phyloP scores from a whole-genome alignment of 2,797 vertebrate genomes.

The Nothura maculosa region DNA sequence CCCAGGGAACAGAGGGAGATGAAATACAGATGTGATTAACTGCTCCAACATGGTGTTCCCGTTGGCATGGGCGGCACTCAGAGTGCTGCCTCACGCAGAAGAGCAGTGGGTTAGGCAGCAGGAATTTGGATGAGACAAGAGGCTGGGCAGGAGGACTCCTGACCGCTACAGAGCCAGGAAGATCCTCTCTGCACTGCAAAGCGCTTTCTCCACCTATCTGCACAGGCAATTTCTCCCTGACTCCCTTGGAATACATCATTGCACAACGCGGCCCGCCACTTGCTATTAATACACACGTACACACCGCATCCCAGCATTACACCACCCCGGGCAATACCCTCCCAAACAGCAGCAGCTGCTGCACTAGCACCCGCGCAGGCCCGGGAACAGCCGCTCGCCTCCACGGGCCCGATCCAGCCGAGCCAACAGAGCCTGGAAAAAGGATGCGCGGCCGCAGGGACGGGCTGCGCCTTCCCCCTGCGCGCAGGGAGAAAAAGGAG shows the following conservation, averaged over 20 bases:
- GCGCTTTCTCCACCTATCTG: neutral
- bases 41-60: neutral
- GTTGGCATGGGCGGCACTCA: neutral
- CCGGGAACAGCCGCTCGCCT: rapidly evolving
- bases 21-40: neutral
- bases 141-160: neutral
- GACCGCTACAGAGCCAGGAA: neutral
- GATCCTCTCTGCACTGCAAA: neutral
- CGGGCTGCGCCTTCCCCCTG: neutral
- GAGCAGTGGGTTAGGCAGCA: neutral
- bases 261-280: neutral
- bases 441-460: rapidly evolving
- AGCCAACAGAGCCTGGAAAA: neutral
- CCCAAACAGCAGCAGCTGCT: rapidly evolving
- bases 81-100: rapidly evolving
- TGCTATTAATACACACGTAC: rapidly evolving
- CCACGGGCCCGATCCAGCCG: neutral
- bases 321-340: neutral
- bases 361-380: rapidly evolving
- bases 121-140: neutral
- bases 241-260: neutral
- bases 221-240: neutral
- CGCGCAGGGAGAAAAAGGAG: neutral
- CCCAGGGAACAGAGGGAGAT: neutral
- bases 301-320: rapidly evolving